A percentile compares a stretch with the other conserved stretches of the same genome.
Evolutionary conservation across 2,797 vertebrate species (phyloP).

Genomic region (Scleropages formosus): DNA sequence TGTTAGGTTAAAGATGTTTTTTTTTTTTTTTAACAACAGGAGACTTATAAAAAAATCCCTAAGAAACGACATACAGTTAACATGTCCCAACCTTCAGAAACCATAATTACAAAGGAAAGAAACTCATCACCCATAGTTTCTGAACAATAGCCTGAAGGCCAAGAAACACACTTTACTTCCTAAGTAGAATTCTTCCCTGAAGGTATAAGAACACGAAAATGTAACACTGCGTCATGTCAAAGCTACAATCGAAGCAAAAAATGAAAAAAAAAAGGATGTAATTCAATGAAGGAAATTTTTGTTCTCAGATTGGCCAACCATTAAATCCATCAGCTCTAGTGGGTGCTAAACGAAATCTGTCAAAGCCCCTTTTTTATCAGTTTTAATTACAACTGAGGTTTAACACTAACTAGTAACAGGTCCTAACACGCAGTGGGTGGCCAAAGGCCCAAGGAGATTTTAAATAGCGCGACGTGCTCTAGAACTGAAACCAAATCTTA

Average conservation of each 20-base stretch:
- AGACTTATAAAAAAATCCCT: not conserved
- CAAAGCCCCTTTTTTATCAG: conserved; percentile 21
- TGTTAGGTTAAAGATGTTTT: conserved; percentile 34
- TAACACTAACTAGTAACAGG: conserved; percentile 19
- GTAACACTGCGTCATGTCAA: not conserved
- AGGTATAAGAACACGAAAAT: not conserved
- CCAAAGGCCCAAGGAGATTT: conserved; percentile 3
- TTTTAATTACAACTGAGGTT: conserved; percentile 20
- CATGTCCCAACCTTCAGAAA: not conserved
- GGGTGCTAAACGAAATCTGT: conserved; percentile 26
- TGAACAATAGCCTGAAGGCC: conserved; percentile 38
- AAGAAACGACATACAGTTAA: not conserved
- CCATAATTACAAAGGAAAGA: conserved; percentile 27
- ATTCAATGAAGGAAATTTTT: conserved; percentile 8
- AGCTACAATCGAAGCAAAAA: not conserved
- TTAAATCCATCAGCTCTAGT: conserved; percentile 25
- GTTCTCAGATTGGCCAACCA: conserved; percentile 8
- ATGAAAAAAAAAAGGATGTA: not conserved
- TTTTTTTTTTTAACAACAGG: not conserved
- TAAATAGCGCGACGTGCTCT: conserved; percentile 20
- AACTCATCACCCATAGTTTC: conserved; percentile 36
- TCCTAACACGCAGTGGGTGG: conserved; percentile 27
- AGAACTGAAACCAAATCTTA: conserved; percentile 24
- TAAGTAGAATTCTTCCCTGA: not conserved
- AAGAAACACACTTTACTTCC: conserved; percentile 29